A percentile compares a stretch with the other conserved stretches of the same genome.
These are phyloP conservation scores for Rhysida immarginata DNA, from an alignment of 1,140 invertebrate species.

Conservation along the genomic window DNA sequence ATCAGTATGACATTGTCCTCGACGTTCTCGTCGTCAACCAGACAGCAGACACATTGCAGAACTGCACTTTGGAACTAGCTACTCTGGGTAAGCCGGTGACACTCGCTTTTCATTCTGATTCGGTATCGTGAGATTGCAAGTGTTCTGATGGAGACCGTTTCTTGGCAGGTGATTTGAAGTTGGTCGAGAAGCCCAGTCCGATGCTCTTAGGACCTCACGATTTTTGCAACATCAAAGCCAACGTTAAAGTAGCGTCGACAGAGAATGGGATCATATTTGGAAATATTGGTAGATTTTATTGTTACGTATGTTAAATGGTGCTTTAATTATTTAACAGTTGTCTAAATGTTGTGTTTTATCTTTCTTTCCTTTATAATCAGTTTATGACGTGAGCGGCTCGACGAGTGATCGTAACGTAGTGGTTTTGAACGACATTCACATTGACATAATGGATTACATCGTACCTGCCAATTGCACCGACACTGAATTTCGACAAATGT, in stretches of 20 bases:
- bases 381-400: slow-evolving; percentile 88
- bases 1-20: slow-evolving; percentile 97
- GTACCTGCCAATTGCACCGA: slow-evolving; percentile 91
- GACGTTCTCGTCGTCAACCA: slow-evolving; percentile 97
- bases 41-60: slow-evolving; percentile 91
- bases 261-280: slow-evolving; percentile 99
- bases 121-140: background rate
- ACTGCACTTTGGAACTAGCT: slow-evolving; percentile 91
- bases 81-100: slow-evolving; percentile 54
- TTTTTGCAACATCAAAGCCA: slow-evolving; percentile 96
- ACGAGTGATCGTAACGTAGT: slow-evolving; percentile 90
- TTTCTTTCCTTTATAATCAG: no score
- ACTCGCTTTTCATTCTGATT: background rate
- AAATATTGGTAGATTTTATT: slow-evolving; percentile 63
- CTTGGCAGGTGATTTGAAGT: slow-evolving; percentile 66
- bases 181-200: slow-evolving; percentile 92
- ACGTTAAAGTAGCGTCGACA: slow-evolving; percentile 87
- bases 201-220: slow-evolving; percentile 90
- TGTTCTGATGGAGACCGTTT: background rate
- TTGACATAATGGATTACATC: slow-evolving; percentile 99
- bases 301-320: no score
- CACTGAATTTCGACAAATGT: slow-evolving; percentile 94
- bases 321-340: background rate
- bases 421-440: slow-evolving; percentile 96
- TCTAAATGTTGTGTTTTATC: slow-evolving; percentile 15